Evolutionary conservation across 2,888 invertebrate species (phyloP).

Genomic region (Plemyria rubiginata): DNA sequence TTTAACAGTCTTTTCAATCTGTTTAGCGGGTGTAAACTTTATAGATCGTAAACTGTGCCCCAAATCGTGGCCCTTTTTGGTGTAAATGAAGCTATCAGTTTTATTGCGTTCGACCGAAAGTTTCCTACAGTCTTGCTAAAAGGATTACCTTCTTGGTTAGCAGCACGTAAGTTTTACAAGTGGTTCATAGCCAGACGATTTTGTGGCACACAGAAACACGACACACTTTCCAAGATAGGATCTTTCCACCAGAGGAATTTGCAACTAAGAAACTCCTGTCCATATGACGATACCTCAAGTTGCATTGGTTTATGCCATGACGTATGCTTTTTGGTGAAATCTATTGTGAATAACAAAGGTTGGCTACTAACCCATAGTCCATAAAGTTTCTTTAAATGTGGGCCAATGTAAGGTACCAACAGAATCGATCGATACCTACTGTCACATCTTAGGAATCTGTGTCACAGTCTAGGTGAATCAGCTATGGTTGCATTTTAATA

Average conservation of each 20-base stretch:
- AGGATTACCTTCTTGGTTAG: not conserved
- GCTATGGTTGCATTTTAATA: not conserved
- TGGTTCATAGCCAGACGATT: too few relatives aligned
- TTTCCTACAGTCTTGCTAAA: slow-evolving; percentile 4
- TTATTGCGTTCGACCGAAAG: slow-evolving; percentile 37
- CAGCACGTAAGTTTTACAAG: too few relatives aligned
- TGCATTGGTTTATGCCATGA: not conserved
- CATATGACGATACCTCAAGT: too few relatives aligned
- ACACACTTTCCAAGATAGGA: too few relatives aligned
- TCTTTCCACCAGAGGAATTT: too few relatives aligned
- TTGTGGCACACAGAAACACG: too few relatives aligned
- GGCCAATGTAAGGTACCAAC: slow-evolving; percentile 4
- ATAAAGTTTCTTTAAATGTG: slow-evolving; percentile 7
- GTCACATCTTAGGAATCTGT: slow-evolving; percentile 5
- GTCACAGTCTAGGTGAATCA: slow-evolving; percentile 15
- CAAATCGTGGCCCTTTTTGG: slow-evolving; percentile 51
- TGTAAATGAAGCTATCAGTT: slow-evolving; percentile 46
- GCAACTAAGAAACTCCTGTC: too few relatives aligned
- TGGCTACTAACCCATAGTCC: not conserved
- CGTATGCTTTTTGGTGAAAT: not conserved
- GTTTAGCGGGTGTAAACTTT: slow-evolving; percentile 47
- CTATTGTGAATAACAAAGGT: not conserved
- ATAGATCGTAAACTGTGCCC: slow-evolving; percentile 52
- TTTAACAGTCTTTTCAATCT: slow-evolving; percentile 40
- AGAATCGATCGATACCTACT: slow-evolving; percentile 11